Base-by-base conservation (phyloP, 2,113 vertebrate genomes). In the Petromus typicus region DNA sequence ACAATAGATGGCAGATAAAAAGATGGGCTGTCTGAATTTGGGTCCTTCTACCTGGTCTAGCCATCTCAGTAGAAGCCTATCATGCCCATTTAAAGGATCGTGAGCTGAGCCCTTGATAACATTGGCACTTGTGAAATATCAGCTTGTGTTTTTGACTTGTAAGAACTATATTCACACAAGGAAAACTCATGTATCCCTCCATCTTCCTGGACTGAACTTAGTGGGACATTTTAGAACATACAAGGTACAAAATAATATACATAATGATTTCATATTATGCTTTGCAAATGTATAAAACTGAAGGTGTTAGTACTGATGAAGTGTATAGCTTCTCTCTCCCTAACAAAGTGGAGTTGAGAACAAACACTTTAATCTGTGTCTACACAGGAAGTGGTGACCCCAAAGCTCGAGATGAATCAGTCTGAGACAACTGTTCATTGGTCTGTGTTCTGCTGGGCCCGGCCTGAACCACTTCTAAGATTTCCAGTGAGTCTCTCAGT, bases 61-160 rank as follows among this genome's bases (percentile, higher is more conserved):
- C 0, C 4, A 18, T 69, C 20, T 14, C 0, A 25, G 7, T 63
- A 25, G 48, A 73, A 4, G 0, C 7, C 25, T n/a, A 8, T 5
- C 37, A 7, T 2, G 8, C 22, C 9, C 32, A 12, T 4, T 59
- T 71, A 51, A 54, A 48, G 2, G 23, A 64, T 64, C 76, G 1
- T 25, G 23, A 11, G 4, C 63, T 5, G 59, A n/a, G 5, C n/a
- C 14, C 4, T 45, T 56, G 48, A 5, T 75, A 14, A 66, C n/a
- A 66, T 13, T 43, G 17, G 16, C 0, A 2, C 56, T 81, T 84
- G 34, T 86, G 17, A 63, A 85, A n/a, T 25, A 25, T 1, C 8
- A 22, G 16, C 7, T 43, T 32, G 18, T 56, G 32, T 67, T 56
- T 59, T 11, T 56, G 0, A 0, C 79, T 12, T 40, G 0, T 63